Evolutionary conservation across 2,797 vertebrate genomes (phyloP).

Genomic region (Melanotaenia pygmaea): DNA sequence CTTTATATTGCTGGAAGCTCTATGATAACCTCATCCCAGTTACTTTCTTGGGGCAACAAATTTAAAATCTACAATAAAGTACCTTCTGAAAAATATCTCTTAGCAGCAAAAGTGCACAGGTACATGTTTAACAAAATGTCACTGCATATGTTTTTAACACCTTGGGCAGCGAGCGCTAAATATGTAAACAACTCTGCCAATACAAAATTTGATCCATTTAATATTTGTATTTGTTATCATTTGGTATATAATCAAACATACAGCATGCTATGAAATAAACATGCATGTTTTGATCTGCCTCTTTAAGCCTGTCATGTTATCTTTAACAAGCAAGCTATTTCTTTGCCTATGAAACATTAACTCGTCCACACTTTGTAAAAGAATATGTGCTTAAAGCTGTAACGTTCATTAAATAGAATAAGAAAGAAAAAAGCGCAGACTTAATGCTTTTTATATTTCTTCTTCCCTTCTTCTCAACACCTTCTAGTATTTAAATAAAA

Average conservation of each 20-base stretch:
- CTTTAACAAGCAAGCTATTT: not conserved
- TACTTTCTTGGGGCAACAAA: not conserved
- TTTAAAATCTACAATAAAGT: constrained; percentile 22
- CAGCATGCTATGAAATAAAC: no score
- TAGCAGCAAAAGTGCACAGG: not conserved
- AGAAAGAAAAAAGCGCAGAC: no score
- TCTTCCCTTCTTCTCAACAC: no score
- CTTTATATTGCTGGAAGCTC: constrained; percentile 4
- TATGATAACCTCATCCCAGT: constrained; percentile 12
- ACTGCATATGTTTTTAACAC: not conserved
- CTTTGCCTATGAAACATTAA: no score
- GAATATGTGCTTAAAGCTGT: no score
- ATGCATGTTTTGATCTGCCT: not conserved
- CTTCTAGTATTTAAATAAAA: no score
- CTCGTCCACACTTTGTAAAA: no score
- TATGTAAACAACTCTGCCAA: not conserved
- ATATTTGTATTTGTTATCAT: no score
- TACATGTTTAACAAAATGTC: not conserved
- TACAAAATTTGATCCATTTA: no score
- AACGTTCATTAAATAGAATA: no score
- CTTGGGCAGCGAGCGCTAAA: constrained; percentile 3
- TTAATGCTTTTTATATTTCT: no score
- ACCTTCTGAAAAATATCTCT: constrained; percentile 1
- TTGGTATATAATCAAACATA: no score
- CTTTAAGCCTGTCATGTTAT: not conserved